Percentiles rank a stretch among this genome's conserved stretches.
Conservation (phyloP, 2,797 vertebrate genomes). For the Bucorvus abyssinicus region DNA sequence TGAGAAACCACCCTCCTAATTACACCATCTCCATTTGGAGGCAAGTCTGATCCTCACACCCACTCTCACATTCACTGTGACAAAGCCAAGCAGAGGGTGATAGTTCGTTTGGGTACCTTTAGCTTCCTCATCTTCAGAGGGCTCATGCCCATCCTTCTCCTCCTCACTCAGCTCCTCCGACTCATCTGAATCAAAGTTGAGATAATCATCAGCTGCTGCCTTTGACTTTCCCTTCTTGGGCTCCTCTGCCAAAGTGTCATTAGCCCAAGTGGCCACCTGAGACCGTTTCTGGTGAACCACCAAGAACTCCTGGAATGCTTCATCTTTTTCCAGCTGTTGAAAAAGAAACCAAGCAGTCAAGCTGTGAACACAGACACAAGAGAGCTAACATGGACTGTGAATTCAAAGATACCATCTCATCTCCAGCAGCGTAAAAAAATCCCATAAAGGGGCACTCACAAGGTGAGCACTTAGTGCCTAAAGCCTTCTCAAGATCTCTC, state of each 20-base stretch:
- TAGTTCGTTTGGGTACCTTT: not conserved
- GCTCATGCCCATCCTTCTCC: not conserved
- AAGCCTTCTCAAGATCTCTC: not conserved
- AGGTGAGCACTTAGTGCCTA: not conserved
- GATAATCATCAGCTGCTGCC: slow-evolving; percentile 85
- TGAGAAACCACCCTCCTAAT: not conserved
- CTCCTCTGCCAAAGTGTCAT: slow-evolving; percentile 77
- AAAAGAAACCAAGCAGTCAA: not conserved
- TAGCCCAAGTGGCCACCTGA: slow-evolving; percentile 88
- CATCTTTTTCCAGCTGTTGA: slow-evolving; percentile 84
- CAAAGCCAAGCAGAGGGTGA: not conserved
- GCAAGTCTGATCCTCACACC: accelerated
- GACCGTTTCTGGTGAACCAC: slow-evolving; percentile 88
- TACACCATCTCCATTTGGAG: not conserved
- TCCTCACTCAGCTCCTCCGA: slow-evolving; percentile 78
- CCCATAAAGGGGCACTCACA: not conserved
- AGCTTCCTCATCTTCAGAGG: not conserved
- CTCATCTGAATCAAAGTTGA: slow-evolving; percentile 93
- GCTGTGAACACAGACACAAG: not conserved
- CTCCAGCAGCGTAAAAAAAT: not conserved
- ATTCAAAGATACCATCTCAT: not conserved
- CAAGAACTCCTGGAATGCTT: slow-evolving; percentile 90
- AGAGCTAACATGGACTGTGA: not conserved
- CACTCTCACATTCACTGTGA: not conserved
- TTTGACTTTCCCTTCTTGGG: slow-evolving; percentile 63